These are phyloP conservation scores for Cyanoliseus patagonus DNA, from an alignment of 2,113 vertebrate species.

Conservation along the genomic window DNA sequence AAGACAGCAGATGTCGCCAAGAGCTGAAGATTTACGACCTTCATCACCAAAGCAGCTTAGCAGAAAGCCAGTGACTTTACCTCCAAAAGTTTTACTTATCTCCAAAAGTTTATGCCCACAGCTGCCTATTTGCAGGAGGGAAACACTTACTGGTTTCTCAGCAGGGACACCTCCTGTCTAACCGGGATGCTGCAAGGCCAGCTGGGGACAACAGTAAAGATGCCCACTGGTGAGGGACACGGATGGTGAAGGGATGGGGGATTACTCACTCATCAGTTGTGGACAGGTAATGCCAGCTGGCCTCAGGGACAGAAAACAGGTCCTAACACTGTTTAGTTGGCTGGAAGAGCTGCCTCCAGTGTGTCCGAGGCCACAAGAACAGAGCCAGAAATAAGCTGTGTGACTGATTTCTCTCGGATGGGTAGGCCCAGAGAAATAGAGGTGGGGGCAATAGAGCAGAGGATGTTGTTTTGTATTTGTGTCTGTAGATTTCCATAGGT, in stretches of 20 bases:
- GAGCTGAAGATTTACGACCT: neutral
- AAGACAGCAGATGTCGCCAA: neutral
- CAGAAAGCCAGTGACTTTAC: neutral
- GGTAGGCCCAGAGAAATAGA: neutral
- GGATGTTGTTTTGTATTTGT: neutral
- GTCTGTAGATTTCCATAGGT: neutral
- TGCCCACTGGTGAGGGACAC: neutral
- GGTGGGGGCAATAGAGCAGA: neutral
- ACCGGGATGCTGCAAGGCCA: neutral
- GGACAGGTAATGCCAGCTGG: neutral
- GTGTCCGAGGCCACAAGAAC: neutral
- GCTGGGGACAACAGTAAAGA: neutral
- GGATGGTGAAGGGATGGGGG: neutral
- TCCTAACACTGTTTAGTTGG: neutral
- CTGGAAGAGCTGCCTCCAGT: neutral
- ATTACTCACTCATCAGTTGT: neutral
- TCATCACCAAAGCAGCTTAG: neutral
- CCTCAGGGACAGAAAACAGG: neutral
- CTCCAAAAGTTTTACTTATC: neutral
- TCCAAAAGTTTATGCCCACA: neutral
- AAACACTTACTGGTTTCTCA: neutral
- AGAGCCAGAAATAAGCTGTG: neutral
- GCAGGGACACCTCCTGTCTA: neutral
- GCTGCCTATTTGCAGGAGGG: neutral
- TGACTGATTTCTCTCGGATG: neutral